Conservation (phyloP, 2,797 vertebrate species). For the Microctenopoma steveboyesi region DNA sequence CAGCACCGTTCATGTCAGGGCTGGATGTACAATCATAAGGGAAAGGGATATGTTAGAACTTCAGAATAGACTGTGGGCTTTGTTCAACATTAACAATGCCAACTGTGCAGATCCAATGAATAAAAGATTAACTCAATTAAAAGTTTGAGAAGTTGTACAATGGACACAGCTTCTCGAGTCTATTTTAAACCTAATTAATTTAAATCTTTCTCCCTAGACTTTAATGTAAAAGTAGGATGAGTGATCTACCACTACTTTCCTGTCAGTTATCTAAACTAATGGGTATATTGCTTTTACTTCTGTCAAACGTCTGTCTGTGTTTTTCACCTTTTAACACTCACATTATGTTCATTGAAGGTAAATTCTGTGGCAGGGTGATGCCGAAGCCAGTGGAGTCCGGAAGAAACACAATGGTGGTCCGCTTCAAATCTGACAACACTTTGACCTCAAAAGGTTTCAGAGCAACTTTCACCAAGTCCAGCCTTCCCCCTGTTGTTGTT, state of each 20-base stretch:
- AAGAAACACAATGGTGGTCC: conserved; percentile 76
- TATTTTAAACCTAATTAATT: conserved; percentile 52
- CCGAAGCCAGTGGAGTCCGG: conserved; percentile 72
- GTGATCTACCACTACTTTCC: not conserved
- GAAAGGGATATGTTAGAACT: conserved; percentile 14
- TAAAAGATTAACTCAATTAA: conserved; percentile 64
- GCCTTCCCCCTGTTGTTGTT: conserved; percentile 55
- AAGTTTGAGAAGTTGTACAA: conserved; percentile 44
- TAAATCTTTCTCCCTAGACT: conserved; percentile 27
- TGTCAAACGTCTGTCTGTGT: not conserved
- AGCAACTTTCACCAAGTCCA: conserved; percentile 75
- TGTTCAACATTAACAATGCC: conserved; percentile 48
- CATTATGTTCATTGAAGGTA: conserved; percentile 62
- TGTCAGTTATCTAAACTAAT: not conserved
- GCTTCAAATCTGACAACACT: conserved; percentile 77
- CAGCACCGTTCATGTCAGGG: conserved; percentile 18
- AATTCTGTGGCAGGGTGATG: conserved; percentile 77
- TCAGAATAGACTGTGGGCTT: conserved; percentile 33
- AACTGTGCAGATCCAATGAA: conserved; percentile 40
- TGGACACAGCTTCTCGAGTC: conserved; percentile 36
- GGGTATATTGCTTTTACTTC: not conserved
- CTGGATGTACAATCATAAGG: conserved; percentile 8
- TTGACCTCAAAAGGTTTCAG: conserved; percentile 77
- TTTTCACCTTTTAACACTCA: conserved; percentile 3
- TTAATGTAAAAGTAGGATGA: conserved; percentile 8